Evolutionary conservation across 1,140 invertebrate species (phyloP).

Genomic region (Probaryconus sp.): DNA sequence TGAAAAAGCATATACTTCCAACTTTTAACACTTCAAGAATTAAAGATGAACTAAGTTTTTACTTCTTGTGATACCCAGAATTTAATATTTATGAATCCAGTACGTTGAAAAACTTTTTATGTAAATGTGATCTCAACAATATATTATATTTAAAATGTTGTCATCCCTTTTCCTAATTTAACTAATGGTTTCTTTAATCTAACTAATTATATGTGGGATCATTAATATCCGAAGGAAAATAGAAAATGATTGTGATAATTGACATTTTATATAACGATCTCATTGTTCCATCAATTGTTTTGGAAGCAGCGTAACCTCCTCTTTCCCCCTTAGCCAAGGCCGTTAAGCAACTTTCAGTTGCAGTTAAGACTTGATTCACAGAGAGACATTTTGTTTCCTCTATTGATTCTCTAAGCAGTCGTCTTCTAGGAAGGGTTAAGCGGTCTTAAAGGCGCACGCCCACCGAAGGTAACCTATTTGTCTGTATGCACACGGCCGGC

Average conservation of each 20-base stretch:
- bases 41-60: no score
- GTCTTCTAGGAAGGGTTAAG: constrained; percentile 65
- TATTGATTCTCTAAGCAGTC: constrained; percentile 67
- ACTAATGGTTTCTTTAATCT: no score
- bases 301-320: constrained; percentile 40
- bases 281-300: constrained; percentile 36
- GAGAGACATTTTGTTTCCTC: constrained; percentile 63
- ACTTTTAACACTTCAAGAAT: no score
- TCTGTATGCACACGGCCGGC: constrained; percentile 31
- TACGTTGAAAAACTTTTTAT: no score
- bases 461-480: constrained; percentile 65
- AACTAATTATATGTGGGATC: no score
- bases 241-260: constrained; percentile 7
- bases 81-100: no score
- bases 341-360: constrained; percentile 34
- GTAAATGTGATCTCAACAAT: no score
- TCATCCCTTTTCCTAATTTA: no score
- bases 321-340: no score
- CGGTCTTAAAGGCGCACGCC: constrained; percentile 68
- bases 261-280: constrained; percentile 14
- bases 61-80: no score
- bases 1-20: no score
- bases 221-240: not conserved
- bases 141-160: no score
- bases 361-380: constrained; percentile 55